phyloP scores from a whole-genome alignment of 1,140 invertebrate species.

The Mamestra configurata region DNA sequence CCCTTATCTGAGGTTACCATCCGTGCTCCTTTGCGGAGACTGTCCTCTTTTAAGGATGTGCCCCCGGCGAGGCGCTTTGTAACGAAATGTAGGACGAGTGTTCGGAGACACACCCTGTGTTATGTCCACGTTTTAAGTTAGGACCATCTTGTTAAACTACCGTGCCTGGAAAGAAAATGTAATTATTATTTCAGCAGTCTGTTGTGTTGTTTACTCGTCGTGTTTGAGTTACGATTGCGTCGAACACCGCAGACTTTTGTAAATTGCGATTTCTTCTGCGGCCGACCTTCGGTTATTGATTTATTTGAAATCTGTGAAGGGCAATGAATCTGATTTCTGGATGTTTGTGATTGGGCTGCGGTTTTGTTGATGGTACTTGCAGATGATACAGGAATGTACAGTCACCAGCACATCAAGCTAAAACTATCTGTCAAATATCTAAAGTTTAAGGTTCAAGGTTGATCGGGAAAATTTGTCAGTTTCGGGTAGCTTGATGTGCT shows the following conservation, averaged over 20 bases:
- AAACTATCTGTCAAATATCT: too few relatives aligned
- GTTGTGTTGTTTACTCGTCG: background rate
- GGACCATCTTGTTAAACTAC: background rate
- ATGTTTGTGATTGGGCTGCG: background rate
- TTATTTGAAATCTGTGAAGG: background rate
- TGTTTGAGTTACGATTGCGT: background rate
- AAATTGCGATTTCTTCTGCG: conserved; percentile 10
- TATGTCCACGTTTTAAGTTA: background rate
- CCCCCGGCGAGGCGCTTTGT: conserved; percentile 11
- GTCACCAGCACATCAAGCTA: too few relatives aligned
- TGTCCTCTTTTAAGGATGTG: conserved; percentile 35
- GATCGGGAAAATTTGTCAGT: too few relatives aligned
- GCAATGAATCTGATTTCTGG: background rate
- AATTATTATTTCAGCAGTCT: background rate
- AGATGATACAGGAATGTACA: too few relatives aligned
- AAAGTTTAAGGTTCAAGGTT: too few relatives aligned
- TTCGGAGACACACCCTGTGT: background rate
- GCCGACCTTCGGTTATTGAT: background rate
- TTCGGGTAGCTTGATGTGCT: too few relatives aligned
- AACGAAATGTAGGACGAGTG: background rate
- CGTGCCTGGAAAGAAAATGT: background rate
- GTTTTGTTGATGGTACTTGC: background rate
- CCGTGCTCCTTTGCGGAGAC: conserved; percentile 22
- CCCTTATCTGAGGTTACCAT: conserved; percentile 24
- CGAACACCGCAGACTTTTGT: background rate